These are phyloP conservation scores for Drosophila melanosoma DNA, from an alignment of 2,888 invertebrate genomes.

Conservation along the genomic window DNA sequence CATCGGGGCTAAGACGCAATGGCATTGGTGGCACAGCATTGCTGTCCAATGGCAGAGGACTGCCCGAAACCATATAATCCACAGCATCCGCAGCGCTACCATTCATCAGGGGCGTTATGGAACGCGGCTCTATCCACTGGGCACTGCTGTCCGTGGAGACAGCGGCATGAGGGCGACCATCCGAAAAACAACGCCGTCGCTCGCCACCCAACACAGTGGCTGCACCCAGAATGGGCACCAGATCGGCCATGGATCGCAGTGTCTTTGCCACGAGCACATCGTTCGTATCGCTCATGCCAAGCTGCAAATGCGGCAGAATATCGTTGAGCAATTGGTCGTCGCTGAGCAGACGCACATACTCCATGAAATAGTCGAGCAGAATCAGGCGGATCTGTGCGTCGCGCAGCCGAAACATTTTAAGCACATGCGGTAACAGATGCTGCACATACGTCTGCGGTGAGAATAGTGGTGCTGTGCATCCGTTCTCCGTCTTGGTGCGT, in stretches of 20 bases:
- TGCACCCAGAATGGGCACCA: conserved; percentile 93
- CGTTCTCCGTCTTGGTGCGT: conserved; percentile 86
- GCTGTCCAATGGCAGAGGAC: conserved; percentile 81
- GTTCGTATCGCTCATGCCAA: conserved; percentile 94
- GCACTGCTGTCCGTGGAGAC: conserved; percentile 71
- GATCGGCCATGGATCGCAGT: conserved; percentile 91
- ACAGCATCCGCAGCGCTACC: conserved; percentile 57
- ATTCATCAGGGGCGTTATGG: conserved; percentile 84
- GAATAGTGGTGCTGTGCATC: conserved; percentile 88
- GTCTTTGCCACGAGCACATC: conserved; percentile 93
- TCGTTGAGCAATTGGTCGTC: conserved; percentile 90
- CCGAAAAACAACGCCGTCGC: conserved; percentile 92
- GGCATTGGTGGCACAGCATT: conserved; percentile 85
- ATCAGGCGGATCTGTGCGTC: conserved; percentile 93
- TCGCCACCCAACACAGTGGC: conserved; percentile 94
- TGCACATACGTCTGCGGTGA: conserved; percentile 89
- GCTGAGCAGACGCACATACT: conserved; percentile 91
- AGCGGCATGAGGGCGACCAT: conserved; percentile 89
- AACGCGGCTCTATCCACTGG: conserved; percentile 83
- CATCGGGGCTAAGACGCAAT: conserved; percentile 92
- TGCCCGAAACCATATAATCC: conserved; percentile 83
- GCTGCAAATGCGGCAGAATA: conserved; percentile 94
- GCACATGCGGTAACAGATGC: conserved; percentile 90
- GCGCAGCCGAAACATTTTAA: conserved; percentile 93
- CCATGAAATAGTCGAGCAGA: conserved; percentile 91